Evolutionary conservation across 2,888 invertebrate species (phyloP).

Genomic region (Germaria angustata): DNA sequence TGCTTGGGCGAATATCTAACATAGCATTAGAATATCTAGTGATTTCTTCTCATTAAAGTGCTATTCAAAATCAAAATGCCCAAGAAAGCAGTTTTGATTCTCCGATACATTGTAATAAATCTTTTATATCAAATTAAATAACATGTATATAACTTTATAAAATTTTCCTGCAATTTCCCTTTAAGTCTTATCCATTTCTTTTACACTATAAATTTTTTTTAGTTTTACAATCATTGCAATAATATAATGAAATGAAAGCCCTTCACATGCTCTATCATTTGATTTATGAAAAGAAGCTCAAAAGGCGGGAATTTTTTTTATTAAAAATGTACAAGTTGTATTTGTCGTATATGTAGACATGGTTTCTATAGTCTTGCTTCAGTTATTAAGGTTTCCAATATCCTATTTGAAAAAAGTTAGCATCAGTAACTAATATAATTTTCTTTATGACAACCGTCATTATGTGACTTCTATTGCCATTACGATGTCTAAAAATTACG

Average conservation of each 20-base stretch:
- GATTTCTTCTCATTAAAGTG: too few species aligned
- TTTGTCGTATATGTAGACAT: too few species aligned
- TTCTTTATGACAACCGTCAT: conserved; percentile 49
- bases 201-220: background rate
- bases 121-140: too few species aligned
- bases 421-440: conserved; percentile 46
- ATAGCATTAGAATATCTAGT: too few species aligned
- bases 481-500: conserved; percentile 6
- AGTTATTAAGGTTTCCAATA: conserved; percentile 52
- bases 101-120: too few species aligned
- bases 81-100: too few species aligned
- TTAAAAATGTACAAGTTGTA: background rate
- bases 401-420: conserved; percentile 2
- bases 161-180: background rate
- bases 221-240: background rate
- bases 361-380: conserved; percentile 34
- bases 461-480: conserved; percentile 44
- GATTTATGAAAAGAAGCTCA: background rate
- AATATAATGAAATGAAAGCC: background rate
- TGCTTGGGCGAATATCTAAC: too few species aligned
- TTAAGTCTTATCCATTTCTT: background rate
- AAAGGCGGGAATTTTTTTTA: background rate
- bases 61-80: too few species aligned
- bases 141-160: too few species aligned
- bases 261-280: conserved; percentile 1